Evolutionary conservation across 2,113 vertebrate genomes (phyloP).

Genomic region (Anser brachyrhynchus): DNA sequence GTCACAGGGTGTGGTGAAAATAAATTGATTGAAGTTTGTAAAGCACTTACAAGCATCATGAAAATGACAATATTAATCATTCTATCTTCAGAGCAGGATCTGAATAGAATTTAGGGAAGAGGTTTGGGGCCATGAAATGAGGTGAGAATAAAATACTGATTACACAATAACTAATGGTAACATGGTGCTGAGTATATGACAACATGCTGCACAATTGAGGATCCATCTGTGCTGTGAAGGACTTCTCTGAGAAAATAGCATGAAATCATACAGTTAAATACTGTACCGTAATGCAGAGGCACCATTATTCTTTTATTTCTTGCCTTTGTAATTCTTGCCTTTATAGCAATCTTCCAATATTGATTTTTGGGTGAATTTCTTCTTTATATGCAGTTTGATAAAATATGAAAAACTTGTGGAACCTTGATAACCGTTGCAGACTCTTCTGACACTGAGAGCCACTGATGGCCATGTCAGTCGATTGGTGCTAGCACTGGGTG

Average conservation of each 20-base stretch:
- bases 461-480: background rate
- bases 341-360: background rate
- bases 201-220: constrained; percentile 25
- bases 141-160: constrained; percentile 24
- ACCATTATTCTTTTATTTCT: background rate
- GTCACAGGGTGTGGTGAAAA: background rate
- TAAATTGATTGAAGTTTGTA: background rate
- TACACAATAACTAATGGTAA: constrained; percentile 1
- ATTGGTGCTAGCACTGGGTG: background rate
- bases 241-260: constrained; percentile 37
- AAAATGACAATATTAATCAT: background rate
- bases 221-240: constrained; percentile 67
- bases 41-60: background rate
- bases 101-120: background rate
- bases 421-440: background rate
- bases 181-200: background rate
- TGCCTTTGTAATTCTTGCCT: background rate
- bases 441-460: background rate
- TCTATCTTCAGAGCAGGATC: background rate
- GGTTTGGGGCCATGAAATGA: background rate
- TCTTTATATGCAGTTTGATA: background rate
- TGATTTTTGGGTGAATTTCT: background rate
- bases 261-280: constrained; percentile 4
- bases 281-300: constrained; percentile 33
- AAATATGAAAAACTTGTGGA: background rate